Evolutionary conservation across 2,797 vertebrate species (phyloP), one percentile per base, ranked within the genome.

Genomic region (Gymnocypris eckloni): DNA sequence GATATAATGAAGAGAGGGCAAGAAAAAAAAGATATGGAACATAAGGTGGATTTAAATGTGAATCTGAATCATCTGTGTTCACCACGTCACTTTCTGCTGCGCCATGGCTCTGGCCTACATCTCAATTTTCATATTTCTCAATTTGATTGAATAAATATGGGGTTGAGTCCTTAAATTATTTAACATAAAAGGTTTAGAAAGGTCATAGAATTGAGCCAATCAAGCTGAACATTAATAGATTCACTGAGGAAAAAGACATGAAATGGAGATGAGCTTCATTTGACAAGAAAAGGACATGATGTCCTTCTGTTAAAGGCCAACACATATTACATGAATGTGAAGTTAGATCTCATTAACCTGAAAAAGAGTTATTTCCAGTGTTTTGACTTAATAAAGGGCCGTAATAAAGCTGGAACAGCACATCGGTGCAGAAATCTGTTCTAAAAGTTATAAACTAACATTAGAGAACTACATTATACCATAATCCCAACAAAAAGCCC

Each of bases 331-430:
- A 22, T 16, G 28, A 69, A 25, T 25, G 72, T 50, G 67, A 52
- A 69, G 39, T 79, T 59, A 59, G 16, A 79, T 54, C 37, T 79
- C 39, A 77, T 77, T 54, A 84, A 78, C 33, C 73, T 43, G 22
- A 69, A 77, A 72, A 76, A 12, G 10, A 83, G 39, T 64, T 43
- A 52, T 84, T 84, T 79, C n/a, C 25, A 78, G 50, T 67, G n/a
- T 56, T 79, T 56, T 59, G 75, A 71, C 25, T 83, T 76, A 66
- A 64, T 75, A 52, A 66, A 64, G 59, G 43, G 43, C 11, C 0
- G 0, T 25, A 59, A 71, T 79, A 59, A 61, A 37, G 25, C 28
- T 79, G 76, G 79, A 71, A 48, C n/a, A 59, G 37, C 41, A 79
- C 52, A 78, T 69, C 20, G 45, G 52, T 16, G 66, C 12, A 0